Percentiles rank a stretch among this genome's conserved stretches.
Conservation (phyloP, 2,888 invertebrate species). For the Lymantria dispar region DNA sequence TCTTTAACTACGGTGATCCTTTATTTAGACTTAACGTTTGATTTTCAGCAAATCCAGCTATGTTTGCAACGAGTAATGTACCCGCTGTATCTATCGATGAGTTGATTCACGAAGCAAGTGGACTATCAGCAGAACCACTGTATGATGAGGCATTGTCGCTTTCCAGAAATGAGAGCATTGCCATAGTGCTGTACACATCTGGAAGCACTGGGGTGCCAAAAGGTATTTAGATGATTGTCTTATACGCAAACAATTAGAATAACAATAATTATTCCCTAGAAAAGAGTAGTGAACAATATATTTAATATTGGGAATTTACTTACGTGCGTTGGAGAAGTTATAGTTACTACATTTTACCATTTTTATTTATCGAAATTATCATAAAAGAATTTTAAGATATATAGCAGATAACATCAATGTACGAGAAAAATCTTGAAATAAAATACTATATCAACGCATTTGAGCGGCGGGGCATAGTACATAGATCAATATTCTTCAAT, state of each 20-base stretch:
- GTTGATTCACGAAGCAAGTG: slow-evolving; percentile 67
- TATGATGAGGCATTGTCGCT: slow-evolving; percentile 63
- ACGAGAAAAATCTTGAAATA: too few relatives aligned
- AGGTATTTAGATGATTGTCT: slow-evolving; percentile 71
- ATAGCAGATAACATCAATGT: too few relatives aligned
- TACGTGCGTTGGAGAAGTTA: too few relatives aligned
- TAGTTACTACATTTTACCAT: too few relatives aligned
- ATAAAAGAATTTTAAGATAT: too few relatives aligned
- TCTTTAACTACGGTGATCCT: background rate
- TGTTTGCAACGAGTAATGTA: slow-evolving; percentile 60
- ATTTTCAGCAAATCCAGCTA: slow-evolving; percentile 58
- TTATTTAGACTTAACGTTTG: background rate
- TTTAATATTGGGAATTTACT: too few relatives aligned
- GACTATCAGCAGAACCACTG: slow-evolving; percentile 59
- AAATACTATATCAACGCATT: too few relatives aligned
- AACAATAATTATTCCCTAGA: background rate
- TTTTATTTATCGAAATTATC: too few relatives aligned
- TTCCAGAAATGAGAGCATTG: slow-evolving; percentile 76
- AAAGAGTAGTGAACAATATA: too few relatives aligned
- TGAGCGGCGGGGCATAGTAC: too few relatives aligned
- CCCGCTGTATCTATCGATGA: slow-evolving; percentile 75
- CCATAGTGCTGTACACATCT: slow-evolving; percentile 91
- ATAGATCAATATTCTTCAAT: too few relatives aligned
- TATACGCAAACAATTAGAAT: background rate
- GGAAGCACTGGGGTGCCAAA: slow-evolving; percentile 95